Percentiles rank a stretch among this genome's conserved stretches.
These are phyloP conservation scores for Synergus umbraculus DNA, from an alignment of 2,888 invertebrate species.

Conservation along the genomic window DNA sequence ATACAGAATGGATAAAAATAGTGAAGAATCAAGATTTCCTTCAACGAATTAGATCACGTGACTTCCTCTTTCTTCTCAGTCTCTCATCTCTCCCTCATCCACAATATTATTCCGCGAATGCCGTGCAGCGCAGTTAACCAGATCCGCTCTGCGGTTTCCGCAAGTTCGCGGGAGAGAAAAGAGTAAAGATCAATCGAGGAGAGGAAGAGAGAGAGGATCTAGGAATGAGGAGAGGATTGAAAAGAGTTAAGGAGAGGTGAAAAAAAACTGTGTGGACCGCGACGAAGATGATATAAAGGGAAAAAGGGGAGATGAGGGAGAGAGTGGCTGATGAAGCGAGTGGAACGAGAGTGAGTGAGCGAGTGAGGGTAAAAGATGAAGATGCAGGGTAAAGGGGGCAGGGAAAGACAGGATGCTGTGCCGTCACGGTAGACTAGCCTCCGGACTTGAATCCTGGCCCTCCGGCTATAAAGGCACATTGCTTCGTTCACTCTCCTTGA, in stretches of 20 bases:
- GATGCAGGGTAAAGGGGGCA: conserved; percentile 48
- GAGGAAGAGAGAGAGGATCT: neutral
- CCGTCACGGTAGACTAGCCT: conserved; percentile 73
- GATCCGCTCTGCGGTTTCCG: conserved; percentile 57
- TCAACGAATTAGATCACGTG: conserved; percentile 5
- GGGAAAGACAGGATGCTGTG: conserved; percentile 72
- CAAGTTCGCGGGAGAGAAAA: conserved; percentile 53
- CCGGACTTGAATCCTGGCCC: conserved; percentile 70
- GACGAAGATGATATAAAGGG: conserved; percentile 47
- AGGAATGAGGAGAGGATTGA: conserved; percentile 5
- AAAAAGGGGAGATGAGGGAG: conserved; percentile 48
- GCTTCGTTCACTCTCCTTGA: conserved; percentile 58
- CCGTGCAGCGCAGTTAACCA: conserved; percentile 55
- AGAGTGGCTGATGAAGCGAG: conserved; percentile 55
- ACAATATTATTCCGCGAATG: conserved; percentile 57
- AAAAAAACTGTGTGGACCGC: conserved; percentile 32
- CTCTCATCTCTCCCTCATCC: conserved; percentile 23
- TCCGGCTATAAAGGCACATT: conserved; percentile 67
- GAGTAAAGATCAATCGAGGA: conserved; percentile 43
- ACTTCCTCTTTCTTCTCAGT: conserved; percentile 20
- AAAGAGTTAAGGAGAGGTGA: conserved; percentile 45
- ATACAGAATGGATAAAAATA: neutral
- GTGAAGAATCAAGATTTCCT: neutral
- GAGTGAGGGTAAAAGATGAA: conserved; percentile 49
- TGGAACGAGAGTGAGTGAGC: conserved; percentile 47